A percentile compares a stretch with the other conserved stretches of the same genome.
phyloP scores from a whole-genome alignment of 2,888 invertebrate species.

The Lottia gigantea region DNA sequence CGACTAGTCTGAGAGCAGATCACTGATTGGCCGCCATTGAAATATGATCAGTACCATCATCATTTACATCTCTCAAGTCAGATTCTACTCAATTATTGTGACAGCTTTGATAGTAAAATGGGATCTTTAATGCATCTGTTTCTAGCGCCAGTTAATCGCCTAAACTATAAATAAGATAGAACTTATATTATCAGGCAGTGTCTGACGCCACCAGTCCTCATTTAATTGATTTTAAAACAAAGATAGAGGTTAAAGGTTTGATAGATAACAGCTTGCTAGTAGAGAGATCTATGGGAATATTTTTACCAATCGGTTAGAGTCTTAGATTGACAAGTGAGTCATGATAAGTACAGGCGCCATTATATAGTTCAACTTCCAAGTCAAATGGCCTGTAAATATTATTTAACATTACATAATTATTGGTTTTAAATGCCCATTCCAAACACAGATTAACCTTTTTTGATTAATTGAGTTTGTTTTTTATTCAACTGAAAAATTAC shows the following conservation, averaged over 20 bases:
- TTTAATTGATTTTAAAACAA: slow-evolving; percentile 11
- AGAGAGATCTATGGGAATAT: no score
- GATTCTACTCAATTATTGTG: slow-evolving; percentile 24
- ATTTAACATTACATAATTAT: no score
- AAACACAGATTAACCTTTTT: no score
- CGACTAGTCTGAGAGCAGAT: not conserved
- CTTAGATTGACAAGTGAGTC: no score
- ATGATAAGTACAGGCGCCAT: no score
- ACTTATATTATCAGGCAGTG: not conserved
- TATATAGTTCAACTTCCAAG: no score
- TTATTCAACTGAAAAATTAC: no score
- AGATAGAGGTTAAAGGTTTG: not conserved
- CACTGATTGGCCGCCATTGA: slow-evolving; percentile 13
- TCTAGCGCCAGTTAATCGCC: slow-evolving; percentile 1
- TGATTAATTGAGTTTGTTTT: no score
- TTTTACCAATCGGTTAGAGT: no score
- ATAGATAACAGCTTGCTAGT: no score
- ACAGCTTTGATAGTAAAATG: slow-evolving; percentile 13
- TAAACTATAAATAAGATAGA: slow-evolving; percentile 9
- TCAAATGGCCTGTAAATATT: no score
- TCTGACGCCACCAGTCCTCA: not conserved
- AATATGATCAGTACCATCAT: slow-evolving; percentile 19
- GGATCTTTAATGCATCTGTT: slow-evolving; percentile 7
- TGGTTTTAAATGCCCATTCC: no score
- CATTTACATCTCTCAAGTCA: slow-evolving; percentile 16